Evolutionary conservation across 2,888 invertebrate genomes (phyloP).

Genomic region (Megamerina dolium): DNA sequence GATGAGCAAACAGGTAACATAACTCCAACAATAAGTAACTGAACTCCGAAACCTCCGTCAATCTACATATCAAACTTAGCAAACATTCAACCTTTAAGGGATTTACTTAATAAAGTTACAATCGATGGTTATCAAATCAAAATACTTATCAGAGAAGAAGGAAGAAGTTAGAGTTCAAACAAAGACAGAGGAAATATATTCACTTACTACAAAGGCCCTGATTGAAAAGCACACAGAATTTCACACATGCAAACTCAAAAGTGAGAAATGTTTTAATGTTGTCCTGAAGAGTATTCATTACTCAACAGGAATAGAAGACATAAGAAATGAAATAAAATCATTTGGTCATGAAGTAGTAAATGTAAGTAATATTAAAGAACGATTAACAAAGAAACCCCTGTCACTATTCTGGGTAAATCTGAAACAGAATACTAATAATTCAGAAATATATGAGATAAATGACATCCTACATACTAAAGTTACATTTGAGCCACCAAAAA

Average conservation of each 20-base stretch:
- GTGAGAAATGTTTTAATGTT: neutral
- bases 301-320: neutral
- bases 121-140: too few relatives aligned
- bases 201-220: neutral
- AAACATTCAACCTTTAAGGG: too few relatives aligned
- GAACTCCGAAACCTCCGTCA: too few relatives aligned
- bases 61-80: too few relatives aligned
- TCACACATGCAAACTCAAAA: neutral
- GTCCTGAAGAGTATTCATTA: neutral
- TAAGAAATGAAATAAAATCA: neutral
- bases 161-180: too few relatives aligned
- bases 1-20: too few relatives aligned
- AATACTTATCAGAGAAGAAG: too few relatives aligned
- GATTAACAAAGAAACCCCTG: neutral
- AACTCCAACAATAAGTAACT: too few relatives aligned
- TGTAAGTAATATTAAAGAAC: neutral
- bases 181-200: too few relatives aligned
- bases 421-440: neutral
- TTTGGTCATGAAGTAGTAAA: neutral
- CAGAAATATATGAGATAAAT: neutral
- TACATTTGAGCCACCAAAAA: neutral
- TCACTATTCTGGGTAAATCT: neutral
- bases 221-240: neutral
- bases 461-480: neutral
- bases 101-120: too few relatives aligned